Evolutionary conservation across 2,888 invertebrate species (phyloP), one percentile per base, ranked within the genome.

Genomic region (Empis stercorea): DNA sequence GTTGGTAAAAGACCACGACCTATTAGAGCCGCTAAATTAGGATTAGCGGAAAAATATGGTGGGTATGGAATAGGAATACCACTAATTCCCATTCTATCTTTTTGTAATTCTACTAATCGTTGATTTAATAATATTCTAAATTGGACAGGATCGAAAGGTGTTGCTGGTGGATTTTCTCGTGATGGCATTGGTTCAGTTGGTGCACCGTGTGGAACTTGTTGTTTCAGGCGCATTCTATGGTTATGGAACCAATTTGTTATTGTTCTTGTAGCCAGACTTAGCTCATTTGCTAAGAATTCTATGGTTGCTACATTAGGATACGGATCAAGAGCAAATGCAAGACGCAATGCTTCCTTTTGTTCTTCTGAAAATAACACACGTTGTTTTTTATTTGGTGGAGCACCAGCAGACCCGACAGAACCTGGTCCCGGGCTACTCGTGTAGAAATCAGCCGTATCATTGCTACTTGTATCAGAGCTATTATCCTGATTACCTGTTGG

Each of bases 221-320:
- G 89, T 71, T 96, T 96, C 63, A 94, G 79, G 52, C 99, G 79
- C 93, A 99, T 99, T 59, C 99, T 82, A 67, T 99, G 96, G 68
- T 99, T 99, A 76, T 99, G 97, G 76, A 99, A 99, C 99, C 99
- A 99, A 71, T 99, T 99, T 51, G 95, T 95, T 60, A 99, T 96
- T 46, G 97, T 97, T 56, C 97, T 78, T 44, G 94, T 86, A 7
- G 93, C 89, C 37, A 99, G 75, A 10, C 84, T 87, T 47, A 99
- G 73, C 68, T 95, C 94, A 30, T 81, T 79, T 30, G 96, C 94
- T 49, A 99, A 76, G 63, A 93, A 93, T 66, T 97, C 96, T 55
- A 97, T 94, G 48, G 94, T 93, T 20, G 88, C 87, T 61, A 94
- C 87, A 66, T 92, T 94, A 0, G 99, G 99, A 68, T 99, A 97